These are phyloP conservation scores for Latrodectus hesperus DNA, from an alignment of 2,888 invertebrate species.

Conservation along the genomic window DNA sequence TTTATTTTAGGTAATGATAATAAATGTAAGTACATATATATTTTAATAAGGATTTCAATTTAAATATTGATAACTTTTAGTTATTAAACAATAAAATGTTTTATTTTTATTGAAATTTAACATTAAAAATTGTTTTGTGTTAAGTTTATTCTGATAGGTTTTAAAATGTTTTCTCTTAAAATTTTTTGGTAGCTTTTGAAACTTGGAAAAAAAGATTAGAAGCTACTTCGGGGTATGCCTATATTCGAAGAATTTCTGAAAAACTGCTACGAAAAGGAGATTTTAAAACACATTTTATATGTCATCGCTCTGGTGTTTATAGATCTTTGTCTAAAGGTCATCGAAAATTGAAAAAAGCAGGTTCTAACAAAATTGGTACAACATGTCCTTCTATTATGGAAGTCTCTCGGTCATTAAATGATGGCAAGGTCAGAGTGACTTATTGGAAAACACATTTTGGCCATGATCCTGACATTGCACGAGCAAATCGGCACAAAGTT, in stretches of 20 bases:
- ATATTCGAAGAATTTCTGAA: slow-evolving; percentile 37
- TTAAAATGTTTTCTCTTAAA: background rate
- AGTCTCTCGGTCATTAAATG: slow-evolving; percentile 33
- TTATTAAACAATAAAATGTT: background rate
- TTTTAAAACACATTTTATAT: slow-evolving; percentile 47
- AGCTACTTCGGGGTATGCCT: slow-evolving; percentile 23
- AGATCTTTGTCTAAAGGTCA: slow-evolving; percentile 35
- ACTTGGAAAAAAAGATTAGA: slow-evolving; percentile 44
- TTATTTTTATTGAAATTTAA: background rate
- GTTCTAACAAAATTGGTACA: slow-evolving; percentile 47
- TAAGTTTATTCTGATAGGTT: background rate
- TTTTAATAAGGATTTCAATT: background rate
- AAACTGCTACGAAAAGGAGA: slow-evolving; percentile 34
- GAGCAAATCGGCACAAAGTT: slow-evolving; percentile 12
- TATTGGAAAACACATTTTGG: slow-evolving; percentile 60
- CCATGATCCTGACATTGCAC: slow-evolving; percentile 29
- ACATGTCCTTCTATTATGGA: slow-evolving; percentile 61
- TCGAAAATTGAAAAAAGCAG: slow-evolving; percentile 13
- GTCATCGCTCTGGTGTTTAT: slow-evolving; percentile 46
- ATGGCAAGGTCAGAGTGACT: slow-evolving; percentile 40
- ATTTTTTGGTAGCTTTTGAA: slow-evolving; percentile 44
- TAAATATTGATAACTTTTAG: background rate
- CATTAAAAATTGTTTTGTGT: background rate
- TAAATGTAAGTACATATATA: background rate
- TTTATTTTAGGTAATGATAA: background rate